Evolutionary conservation across 2,113 vertebrate species (phyloP).

Genomic region (Gambusia affinis): DNA sequence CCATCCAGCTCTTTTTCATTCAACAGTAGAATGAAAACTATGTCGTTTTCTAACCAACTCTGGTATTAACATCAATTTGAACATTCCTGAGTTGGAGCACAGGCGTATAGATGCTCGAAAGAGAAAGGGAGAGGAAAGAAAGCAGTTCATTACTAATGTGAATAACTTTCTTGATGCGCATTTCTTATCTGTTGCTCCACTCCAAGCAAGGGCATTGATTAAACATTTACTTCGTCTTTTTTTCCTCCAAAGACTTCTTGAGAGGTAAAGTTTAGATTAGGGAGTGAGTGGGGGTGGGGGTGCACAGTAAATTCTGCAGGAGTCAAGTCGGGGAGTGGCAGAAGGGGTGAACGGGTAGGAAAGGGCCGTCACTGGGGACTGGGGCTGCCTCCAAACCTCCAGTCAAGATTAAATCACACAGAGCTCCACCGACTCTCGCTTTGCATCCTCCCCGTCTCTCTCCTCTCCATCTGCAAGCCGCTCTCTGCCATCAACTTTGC

Average conservation of each 20-base stretch:
- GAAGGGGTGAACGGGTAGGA: conserved; percentile 54
- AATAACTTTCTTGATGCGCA: conserved; percentile 76
- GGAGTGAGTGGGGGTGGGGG: conserved; percentile 40
- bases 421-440: conserved; percentile 61
- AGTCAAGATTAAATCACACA: conserved; percentile 79
- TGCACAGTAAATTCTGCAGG: conserved; percentile 29
- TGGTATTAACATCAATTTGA: conserved; percentile 75
- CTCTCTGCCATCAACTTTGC: conserved; percentile 4
- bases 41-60: conserved; percentile 70
- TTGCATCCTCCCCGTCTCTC: conserved; percentile 61
- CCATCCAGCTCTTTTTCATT: conserved; percentile 61
- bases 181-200: conserved; percentile 35
- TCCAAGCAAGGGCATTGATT: conserved; percentile 86
- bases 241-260: conserved; percentile 71
- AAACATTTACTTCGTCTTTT: conserved; percentile 68
- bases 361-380: conserved; percentile 76
- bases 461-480: conserved; percentile 33
- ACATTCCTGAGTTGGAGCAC: conserved; percentile 69
- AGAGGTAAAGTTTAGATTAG: conserved; percentile 68
- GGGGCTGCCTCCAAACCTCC: conserved; percentile 78
- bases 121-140: background rate
- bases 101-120: conserved; percentile 38
- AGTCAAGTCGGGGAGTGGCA: conserved; percentile 63
- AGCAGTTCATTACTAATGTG: conserved; percentile 32
- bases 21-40: conserved; percentile 65